Evolutionary conservation across 2,888 invertebrate genomes (phyloP).

Genomic region (Drosophila macrospina): DNA sequence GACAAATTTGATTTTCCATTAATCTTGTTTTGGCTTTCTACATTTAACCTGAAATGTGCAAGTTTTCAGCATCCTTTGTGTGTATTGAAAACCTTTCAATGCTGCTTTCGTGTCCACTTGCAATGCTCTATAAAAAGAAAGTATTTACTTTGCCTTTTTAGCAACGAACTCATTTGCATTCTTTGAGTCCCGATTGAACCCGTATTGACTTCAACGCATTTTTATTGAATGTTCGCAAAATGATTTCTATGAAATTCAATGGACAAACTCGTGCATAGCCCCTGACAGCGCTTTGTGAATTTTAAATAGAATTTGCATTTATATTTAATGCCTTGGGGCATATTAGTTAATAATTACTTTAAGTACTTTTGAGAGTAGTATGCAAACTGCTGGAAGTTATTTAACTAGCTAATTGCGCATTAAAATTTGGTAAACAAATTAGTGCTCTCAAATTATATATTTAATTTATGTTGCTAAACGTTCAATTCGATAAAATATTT

Average conservation of each 20-base stretch:
- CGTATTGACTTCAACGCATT: slow-evolving; percentile 4
- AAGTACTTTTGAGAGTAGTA: not conserved
- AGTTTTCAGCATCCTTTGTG: slow-evolving; percentile 3
- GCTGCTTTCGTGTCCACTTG: slow-evolving; percentile 18
- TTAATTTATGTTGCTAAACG: too few species aligned
- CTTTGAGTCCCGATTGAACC: slow-evolving; percentile 19
- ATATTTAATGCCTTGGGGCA: slow-evolving; percentile 1
- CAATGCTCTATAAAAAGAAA: slow-evolving; percentile 35
- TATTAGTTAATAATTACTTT: too few species aligned
- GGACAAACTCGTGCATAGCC: slow-evolving; percentile 6
- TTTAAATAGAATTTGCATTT: slow-evolving; percentile 6
- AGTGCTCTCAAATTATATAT: too few species aligned
- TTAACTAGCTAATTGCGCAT: slow-evolving; percentile 26
- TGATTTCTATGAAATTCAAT: slow-evolving; percentile 1
- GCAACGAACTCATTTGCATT: slow-evolving; percentile 32
- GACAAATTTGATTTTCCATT: slow-evolving; percentile 5
- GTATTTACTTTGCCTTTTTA: slow-evolving; percentile 11
- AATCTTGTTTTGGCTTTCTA: slow-evolving; percentile 8
- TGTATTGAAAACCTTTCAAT: slow-evolving; percentile 22
- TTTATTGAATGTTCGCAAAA: slow-evolving; percentile 8
- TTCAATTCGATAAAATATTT: too few species aligned
- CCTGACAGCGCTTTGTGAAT: slow-evolving; percentile 3
- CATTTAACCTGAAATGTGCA: slow-evolving; percentile 13
- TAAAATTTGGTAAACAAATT: not conserved
- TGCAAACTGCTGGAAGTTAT: not conserved